A percentile compares a stretch with the other conserved stretches of the same genome.
These are phyloP conservation scores for Platycercus adscitus DNA, from an alignment of 2,113 vertebrate species.

Conservation along the genomic window DNA sequence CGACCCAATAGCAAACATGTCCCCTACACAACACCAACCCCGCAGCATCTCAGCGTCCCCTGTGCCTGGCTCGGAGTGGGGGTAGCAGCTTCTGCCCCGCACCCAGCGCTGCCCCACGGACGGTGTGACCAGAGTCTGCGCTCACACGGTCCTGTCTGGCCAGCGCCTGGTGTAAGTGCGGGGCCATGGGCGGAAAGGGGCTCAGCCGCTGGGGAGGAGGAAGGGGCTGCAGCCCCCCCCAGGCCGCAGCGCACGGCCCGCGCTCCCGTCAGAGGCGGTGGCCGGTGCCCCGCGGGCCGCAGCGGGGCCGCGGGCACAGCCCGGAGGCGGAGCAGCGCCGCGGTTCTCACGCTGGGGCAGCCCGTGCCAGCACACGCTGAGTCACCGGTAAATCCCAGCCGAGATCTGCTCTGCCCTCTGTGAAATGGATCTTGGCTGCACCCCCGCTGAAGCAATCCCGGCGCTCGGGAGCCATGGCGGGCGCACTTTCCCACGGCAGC, in stretches of 20 bases:
- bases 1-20: background rate
- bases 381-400: constrained; percentile 71
- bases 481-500: constrained; percentile 76
- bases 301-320: background rate
- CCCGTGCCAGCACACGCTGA: constrained; percentile 75
- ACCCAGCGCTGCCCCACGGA: background rate
- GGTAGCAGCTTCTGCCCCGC: background rate
- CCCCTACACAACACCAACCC: background rate
- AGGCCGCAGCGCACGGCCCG: fast-evolving
- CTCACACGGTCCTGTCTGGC: fast-evolving
- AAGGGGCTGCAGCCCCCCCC: fast-evolving
- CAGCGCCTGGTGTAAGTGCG: fast-evolving
- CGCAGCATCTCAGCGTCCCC: fast-evolving
- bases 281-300: background rate
- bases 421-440: constrained; percentile 68
- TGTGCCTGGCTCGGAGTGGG: background rate
- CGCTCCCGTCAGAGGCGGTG: fast-evolving
- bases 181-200: background rate
- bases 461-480: constrained; percentile 71
- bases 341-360: constrained; percentile 65
- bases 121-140: fast-evolving
- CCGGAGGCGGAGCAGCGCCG: background rate
- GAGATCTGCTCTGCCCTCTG: constrained; percentile 58
- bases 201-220: background rate
- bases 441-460: constrained; percentile 63